phyloP scores from a whole-genome alignment of 2,797 vertebrate species.

The Eulemur coronatus region DNA sequence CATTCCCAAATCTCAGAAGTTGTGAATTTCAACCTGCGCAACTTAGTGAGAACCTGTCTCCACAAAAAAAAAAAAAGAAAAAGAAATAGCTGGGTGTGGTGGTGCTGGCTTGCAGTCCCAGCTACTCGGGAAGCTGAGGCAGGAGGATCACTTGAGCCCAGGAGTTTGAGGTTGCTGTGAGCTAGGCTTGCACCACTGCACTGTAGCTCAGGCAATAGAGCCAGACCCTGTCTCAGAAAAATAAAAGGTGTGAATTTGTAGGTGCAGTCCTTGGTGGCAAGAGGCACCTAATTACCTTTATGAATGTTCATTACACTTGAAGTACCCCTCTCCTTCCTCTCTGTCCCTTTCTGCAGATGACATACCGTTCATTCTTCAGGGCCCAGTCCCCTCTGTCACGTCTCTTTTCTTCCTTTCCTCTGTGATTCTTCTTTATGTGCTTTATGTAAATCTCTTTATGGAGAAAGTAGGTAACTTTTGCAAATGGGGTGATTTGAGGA shows the following conservation, averaged over 20 bases:
- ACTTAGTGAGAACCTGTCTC: neutral
- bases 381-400: neutral
- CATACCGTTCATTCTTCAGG: neutral
- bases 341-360: neutral
- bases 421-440: neutral
- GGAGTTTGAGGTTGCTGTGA: neutral
- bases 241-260: neutral
- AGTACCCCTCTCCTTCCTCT: neutral
- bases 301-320: neutral
- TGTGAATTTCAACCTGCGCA: neutral
- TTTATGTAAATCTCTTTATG: conserved; percentile 3
- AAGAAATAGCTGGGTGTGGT: neutral
- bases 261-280: neutral
- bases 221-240: neutral
- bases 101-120: neutral
- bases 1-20: neutral
- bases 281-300: neutral
- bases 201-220: neutral
- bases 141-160: neutral
- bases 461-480: conserved; percentile 21
- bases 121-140: neutral
- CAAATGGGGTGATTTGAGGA: neutral
- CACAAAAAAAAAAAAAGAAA: neutral
- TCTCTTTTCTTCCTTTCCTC: conserved; percentile 31
- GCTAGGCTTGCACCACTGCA: neutral